Conservation (phyloP, 2,797 vertebrate species). For the Brachyrhaphis roseni region DNA sequence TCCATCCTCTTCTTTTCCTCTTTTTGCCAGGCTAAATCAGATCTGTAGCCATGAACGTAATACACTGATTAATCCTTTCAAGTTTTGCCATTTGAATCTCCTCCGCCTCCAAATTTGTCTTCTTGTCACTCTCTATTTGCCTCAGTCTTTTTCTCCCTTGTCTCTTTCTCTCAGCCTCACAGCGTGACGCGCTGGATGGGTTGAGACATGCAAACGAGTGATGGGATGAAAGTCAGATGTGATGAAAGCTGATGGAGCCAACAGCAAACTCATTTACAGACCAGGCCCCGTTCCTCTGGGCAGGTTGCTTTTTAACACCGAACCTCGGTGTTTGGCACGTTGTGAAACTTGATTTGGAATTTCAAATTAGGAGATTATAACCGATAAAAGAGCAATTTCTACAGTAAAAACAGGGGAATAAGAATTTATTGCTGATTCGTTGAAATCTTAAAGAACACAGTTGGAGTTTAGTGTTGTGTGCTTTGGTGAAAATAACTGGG, state of each 20-base stretch:
- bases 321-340: conserved; percentile 16
- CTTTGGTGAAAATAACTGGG: background rate
- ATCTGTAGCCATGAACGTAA: conserved; percentile 1
- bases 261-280: conserved; percentile 55
- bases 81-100: conserved; percentile 32
- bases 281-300: conserved; percentile 11
- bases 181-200: conserved; percentile 51
- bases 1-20: background rate
- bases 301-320: conserved; percentile 28
- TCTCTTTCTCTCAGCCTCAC: conserved; percentile 54
- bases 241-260: conserved; percentile 61
- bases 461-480: background rate
- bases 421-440: background rate
- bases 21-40: background rate
- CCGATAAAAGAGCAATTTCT: background rate
- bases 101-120: conserved; percentile 22
- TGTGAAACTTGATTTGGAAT: conserved; percentile 19
- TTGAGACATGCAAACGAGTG: conserved; percentile 50
- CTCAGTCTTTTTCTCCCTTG: conserved; percentile 19
- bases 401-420: background rate
- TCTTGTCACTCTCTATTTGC: conserved; percentile 47
- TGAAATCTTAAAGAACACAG: background rate
- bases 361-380: conserved; percentile 1
- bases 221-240: conserved; percentile 61
- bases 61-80: conserved; percentile 1